Evolutionary conservation across 2,888 invertebrate species (phyloP).

Genomic region (Melieria picta): DNA sequence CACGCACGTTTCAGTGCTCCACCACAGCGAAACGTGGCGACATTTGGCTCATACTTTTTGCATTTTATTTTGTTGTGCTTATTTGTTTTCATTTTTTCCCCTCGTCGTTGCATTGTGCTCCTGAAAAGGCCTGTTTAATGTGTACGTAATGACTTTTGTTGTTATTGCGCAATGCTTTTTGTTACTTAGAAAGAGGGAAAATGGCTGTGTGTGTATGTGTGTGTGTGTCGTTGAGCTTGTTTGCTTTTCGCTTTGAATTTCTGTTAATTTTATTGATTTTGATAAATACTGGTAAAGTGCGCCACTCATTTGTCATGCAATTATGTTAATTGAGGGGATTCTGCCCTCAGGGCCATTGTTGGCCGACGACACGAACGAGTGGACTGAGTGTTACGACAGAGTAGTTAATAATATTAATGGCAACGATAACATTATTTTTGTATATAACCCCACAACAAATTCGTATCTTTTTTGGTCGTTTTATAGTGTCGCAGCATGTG

Average conservation of each 20-base stretch:
- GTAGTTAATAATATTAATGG: neutral
- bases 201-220: neutral
- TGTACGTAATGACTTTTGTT: slow-evolving; percentile 21
- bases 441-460: too few relatives aligned
- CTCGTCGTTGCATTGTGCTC: neutral
- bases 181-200: neutral
- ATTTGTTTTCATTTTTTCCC: neutral
- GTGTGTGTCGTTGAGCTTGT: neutral
- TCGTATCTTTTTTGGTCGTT: too few relatives aligned
- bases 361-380: neutral
- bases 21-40: neutral
- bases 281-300: slow-evolving; percentile 30
- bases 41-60: neutral
- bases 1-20: neutral
- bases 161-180: neutral
- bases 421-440: too few relatives aligned
- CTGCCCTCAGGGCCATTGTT: neutral
- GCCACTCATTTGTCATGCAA: slow-evolving; percentile 33
- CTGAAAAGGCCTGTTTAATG: slow-evolving; percentile 9
- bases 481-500: too few relatives aligned
- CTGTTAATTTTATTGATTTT: slow-evolving; percentile 28
- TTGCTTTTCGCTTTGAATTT: neutral
- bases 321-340: slow-evolving; percentile 32
- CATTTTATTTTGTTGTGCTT: neutral
- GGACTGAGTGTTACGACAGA: neutral